A percentile compares a stretch with the other conserved stretches of the same genome.
Conservation (phyloP, 1,140 invertebrate species). For the Drosophila santomea region DNA sequence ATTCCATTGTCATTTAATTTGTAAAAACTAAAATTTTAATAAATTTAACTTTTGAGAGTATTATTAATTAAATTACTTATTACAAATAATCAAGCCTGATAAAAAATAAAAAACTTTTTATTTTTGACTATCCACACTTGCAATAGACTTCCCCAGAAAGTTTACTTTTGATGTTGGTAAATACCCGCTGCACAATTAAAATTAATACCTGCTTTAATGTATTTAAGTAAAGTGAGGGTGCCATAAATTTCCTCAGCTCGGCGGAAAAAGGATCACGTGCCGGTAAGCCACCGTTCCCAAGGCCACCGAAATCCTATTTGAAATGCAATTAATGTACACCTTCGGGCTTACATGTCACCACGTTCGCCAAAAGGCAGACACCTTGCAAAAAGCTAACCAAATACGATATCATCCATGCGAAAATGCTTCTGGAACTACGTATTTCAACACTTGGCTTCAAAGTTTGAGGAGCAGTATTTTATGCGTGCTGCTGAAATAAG, state of each 20-base stretch:
- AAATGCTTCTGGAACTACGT: constrained; percentile 33
- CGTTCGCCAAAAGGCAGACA: constrained; percentile 43
- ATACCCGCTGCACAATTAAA: not conserved
- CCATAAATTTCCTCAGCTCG: constrained; percentile 27
- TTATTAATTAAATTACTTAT: no score
- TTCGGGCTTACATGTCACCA: constrained; percentile 36
- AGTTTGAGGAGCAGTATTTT: not conserved
- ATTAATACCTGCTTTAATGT: constrained; percentile 12
- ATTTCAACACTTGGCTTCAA: constrained; percentile 22
- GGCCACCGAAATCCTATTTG: constrained; percentile 43
- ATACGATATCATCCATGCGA: constrained; percentile 14
- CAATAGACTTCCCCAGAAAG: no score
- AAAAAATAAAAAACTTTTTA: no score
- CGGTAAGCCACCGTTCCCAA: constrained; percentile 10
- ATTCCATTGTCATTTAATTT: no score
- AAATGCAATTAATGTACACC: constrained; percentile 48
- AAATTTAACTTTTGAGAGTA: no score
- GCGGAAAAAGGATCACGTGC: constrained; percentile 37
- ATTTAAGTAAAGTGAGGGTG: constrained; percentile 6
- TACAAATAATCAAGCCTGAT: no score
- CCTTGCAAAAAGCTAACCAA: constrained; percentile 42
- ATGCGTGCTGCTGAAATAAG: constrained; percentile 5
- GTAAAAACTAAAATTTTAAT: no score
- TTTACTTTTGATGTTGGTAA: no score
- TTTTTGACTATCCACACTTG: no score